Percentiles rank a stretch among this genome's conserved stretches.
These are phyloP conservation scores for Acanthochromis polyacanthus DNA, from an alignment of 2,113 vertebrate genomes.

Conservation along the genomic window DNA sequence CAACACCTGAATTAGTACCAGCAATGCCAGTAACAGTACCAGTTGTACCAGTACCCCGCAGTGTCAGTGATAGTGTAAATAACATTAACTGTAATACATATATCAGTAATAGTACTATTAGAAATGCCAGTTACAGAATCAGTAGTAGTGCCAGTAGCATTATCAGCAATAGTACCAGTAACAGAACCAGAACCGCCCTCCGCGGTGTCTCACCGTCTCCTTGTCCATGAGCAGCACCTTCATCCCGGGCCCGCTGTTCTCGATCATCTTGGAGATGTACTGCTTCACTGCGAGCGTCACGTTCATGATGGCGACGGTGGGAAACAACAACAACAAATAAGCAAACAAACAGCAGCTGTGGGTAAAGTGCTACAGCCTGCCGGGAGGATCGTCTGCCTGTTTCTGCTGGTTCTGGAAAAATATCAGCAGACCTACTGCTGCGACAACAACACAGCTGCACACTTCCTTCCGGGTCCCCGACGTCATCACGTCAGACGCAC, in stretches of 20 bases:
- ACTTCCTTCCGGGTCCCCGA: slow-evolving; percentile 42
- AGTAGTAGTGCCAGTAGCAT: background rate
- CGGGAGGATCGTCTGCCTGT: background rate
- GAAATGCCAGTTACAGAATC: too few relatives aligned
- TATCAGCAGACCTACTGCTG: background rate
- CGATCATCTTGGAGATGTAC: slow-evolving; percentile 96
- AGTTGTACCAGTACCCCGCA: too few relatives aligned
- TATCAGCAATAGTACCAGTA: too few relatives aligned
- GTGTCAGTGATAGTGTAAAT: too few relatives aligned
- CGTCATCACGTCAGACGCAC: slow-evolving; percentile 20
- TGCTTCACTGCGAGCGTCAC: slow-evolving; percentile 95
- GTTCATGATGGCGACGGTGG: slow-evolving; percentile 86
- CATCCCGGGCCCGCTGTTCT: slow-evolving; percentile 96
- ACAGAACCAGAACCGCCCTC: background rate
- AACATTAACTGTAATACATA: too few relatives aligned
- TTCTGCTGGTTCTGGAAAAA: too few relatives aligned
- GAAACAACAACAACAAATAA: background rate
- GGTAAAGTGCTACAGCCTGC: background rate
- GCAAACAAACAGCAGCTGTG: background rate
- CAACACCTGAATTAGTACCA: too few relatives aligned
- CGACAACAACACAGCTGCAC: slow-evolving; percentile 8
- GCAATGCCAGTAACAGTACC: background rate
- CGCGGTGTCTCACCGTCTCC: slow-evolving; percentile 89
- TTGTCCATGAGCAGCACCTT: slow-evolving; percentile 97
- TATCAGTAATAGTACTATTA: too few relatives aligned